Conservation (phyloP, 1,140 invertebrate genomes). For the Zophobas morio region DNA sequence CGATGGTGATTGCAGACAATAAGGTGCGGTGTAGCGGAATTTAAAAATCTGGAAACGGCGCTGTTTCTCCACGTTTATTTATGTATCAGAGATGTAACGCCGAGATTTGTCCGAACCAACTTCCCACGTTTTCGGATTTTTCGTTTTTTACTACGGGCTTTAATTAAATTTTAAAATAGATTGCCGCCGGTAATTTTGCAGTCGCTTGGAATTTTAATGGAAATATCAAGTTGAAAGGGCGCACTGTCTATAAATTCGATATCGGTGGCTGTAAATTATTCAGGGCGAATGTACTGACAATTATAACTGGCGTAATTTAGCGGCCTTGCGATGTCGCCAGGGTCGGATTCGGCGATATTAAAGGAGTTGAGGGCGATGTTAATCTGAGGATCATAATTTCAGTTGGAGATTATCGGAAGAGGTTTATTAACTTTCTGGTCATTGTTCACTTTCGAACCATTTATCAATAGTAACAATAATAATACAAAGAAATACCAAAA, state of each 20-base stretch:
- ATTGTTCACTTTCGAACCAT: no score
- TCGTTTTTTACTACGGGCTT: conserved; percentile 18
- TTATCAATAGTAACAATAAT: no score
- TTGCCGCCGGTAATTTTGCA: conserved; percentile 30
- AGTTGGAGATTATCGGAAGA: no score
- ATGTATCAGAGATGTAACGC: conserved; percentile 28
- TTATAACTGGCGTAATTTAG: conserved; percentile 29
- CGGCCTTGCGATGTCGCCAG: background rate
- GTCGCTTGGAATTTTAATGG: conserved; percentile 41
- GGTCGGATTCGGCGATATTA: background rate
- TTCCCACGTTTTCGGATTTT: conserved; percentile 31
- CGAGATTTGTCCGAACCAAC: conserved; percentile 9
- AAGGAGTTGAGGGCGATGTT: no score
- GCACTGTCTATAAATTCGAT: conserved; percentile 38
- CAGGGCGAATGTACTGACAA: conserved; percentile 31
- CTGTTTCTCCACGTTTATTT: conserved; percentile 5
- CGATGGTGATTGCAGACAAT: no score
- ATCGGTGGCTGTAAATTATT: conserved; percentile 38
- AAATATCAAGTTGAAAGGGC: conserved; percentile 39
- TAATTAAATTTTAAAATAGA: conserved; percentile 42
- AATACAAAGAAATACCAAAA: no score
- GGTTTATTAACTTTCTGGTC: no score
- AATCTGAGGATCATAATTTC: no score
- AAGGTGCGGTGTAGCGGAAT: no score
- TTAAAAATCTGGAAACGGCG: no score